Base-by-base conservation (phyloP, 2,888 invertebrate species). In the Ochropleura leucogaster region DNA sequence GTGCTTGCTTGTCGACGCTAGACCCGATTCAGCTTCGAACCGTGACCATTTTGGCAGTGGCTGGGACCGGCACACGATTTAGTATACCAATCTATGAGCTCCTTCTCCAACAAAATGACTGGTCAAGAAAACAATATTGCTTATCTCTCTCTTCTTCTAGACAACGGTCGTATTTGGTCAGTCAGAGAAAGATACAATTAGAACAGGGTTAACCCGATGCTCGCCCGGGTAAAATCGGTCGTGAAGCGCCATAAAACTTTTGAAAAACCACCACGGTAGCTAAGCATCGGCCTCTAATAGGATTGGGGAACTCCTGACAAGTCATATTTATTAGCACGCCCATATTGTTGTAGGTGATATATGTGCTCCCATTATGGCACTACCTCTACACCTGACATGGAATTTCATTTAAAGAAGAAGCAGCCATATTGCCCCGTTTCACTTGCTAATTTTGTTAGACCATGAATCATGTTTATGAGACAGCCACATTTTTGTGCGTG, bases 371-470 rank as follows among this genome's bases (percentile, higher is more conserved):
- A 92, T 93, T 93, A 92, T 88, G 83, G 82, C 85, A 89, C 90
- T 91, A 90, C 89, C 87, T 88, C 86, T 87, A 87, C 89, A 93
- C 93, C 93, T 94, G 93, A 94, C 94, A 91, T 92, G 95, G 95
- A 95, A 95, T 96, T 96, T 94, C 94, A 95, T 95, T 95, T 95
- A 94, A 94, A 94, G 95, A 94, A 94, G 93, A 87, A 86, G 88
- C 87, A 72, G 89, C 90, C 87, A 90, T 91, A 90, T 90, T 89
- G 89, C 92, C 77, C 64, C 86, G 87, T 90, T 85, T 89, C 90
- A 89, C 88, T 92, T 90, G 93, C 94, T 95, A 95, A 95, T 95
- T 95, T 94, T 91, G 90, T 88, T 86, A 87, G 89, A 85, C 82
- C 86, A 94, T 95, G 93, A 93, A 94, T 95, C 94, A 95, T 89